phyloP scores from a whole-genome alignment of 2,113 vertebrate genomes.

The Gymnobelideus leadbeateri region DNA sequence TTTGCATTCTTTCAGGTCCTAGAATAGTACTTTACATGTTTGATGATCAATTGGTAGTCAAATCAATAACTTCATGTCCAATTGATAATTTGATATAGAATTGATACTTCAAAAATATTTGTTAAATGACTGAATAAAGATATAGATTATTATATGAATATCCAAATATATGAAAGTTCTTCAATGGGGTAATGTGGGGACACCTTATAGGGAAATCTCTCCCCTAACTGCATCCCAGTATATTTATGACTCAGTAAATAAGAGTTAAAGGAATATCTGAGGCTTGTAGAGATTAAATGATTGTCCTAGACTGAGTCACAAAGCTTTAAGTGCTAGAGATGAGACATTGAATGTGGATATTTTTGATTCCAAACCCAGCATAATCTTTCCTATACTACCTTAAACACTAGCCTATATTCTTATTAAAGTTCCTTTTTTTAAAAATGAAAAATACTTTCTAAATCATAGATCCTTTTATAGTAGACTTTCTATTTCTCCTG shows the following conservation, averaged over 20 bases:
- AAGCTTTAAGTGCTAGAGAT: background rate
- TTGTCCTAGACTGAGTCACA: background rate
- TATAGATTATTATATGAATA: background rate
- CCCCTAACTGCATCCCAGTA: background rate
- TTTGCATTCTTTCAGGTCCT: background rate
- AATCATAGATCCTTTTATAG: background rate
- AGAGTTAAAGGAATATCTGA: background rate
- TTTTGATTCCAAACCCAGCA: background rate
- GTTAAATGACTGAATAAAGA: background rate
- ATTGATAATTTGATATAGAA: background rate
- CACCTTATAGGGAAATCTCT: background rate
- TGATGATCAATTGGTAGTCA: background rate
- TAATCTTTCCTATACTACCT: background rate
- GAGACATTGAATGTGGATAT: background rate
- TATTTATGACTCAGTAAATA: background rate
- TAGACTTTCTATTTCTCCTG: background rate
- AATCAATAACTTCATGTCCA: background rate
- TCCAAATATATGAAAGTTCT: background rate
- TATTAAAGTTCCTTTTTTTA: background rate
- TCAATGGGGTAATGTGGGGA: background rate
- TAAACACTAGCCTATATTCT: background rate
- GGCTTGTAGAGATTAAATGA: background rate
- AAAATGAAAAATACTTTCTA: background rate
- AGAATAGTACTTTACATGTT: background rate
- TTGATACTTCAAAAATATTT: background rate